A percentile compares a stretch with the other conserved stretches of the same genome.
These are phyloP conservation scores for Gymnobelideus leadbeateri DNA, from an alignment of 2,113 vertebrate genomes.

Conservation along the genomic window DNA sequence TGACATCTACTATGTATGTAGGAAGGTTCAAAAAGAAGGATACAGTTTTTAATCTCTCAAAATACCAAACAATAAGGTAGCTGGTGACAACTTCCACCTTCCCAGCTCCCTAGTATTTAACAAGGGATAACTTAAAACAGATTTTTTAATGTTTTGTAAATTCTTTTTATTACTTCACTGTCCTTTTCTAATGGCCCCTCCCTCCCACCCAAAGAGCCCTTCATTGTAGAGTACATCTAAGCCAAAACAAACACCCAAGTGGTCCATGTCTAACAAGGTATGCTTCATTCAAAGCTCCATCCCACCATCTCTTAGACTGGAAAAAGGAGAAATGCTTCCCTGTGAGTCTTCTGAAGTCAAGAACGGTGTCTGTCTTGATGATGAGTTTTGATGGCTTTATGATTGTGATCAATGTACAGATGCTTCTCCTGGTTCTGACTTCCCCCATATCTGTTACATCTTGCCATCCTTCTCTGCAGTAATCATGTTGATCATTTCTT, in stretches of 20 bases:
- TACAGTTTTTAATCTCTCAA: neutral
- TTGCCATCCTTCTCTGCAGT: no score
- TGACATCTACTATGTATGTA: neutral
- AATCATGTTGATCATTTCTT: neutral
- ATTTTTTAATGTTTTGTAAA: neutral
- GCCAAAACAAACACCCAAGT: neutral
- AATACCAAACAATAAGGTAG: neutral
- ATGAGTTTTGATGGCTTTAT: no score
- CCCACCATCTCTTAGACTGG: no score
- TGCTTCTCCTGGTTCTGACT: no score
- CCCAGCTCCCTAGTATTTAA: neutral
- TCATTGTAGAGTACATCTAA: neutral
- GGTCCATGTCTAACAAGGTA: neutral
- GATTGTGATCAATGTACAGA: no score
- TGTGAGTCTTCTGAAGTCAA: neutral
- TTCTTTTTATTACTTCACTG: neutral
- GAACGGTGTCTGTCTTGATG: neutral
- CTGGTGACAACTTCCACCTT: neutral
- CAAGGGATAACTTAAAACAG: neutral
- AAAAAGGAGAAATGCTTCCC: neutral
- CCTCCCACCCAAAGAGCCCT: neutral
- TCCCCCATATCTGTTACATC: no score
- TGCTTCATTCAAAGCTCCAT: neutral
- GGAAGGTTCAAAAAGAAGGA: neutral
- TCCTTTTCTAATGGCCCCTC: neutral